Percentiles rank a stretch among this genome's conserved stretches.
Conservation (phyloP, 2,888 invertebrate genomes). For the Nephrotoma flavescens region DNA sequence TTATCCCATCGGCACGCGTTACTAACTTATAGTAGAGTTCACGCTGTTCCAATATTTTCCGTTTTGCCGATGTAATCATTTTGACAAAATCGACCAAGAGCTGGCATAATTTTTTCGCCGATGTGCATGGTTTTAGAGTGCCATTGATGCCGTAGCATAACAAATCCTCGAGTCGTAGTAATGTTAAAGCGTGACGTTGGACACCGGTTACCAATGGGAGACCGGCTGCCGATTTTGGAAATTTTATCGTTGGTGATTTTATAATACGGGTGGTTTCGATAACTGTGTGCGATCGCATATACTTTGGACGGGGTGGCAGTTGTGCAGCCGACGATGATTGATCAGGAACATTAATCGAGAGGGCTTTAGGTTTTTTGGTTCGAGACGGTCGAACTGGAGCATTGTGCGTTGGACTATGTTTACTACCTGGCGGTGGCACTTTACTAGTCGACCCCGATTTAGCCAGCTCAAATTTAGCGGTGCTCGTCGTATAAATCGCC, state of each 20-base stretch:
- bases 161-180: conserved; percentile 60
- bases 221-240: conserved; percentile 36
- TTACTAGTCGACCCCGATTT: conserved; percentile 4
- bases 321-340: conserved; percentile 13
- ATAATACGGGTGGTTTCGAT: conserved; percentile 27
- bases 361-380: conserved; percentile 14
- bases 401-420: neutral
- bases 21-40: conserved; percentile 53
- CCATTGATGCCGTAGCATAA: conserved; percentile 50
- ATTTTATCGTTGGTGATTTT: conserved; percentile 17
- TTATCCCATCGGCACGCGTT: conserved; percentile 36
- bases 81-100: conserved; percentile 64
- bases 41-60: conserved; percentile 66
- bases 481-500: conserved; percentile 20
- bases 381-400: conserved; percentile 20
- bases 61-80: conserved; percentile 64
- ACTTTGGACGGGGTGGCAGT: conserved; percentile 28
- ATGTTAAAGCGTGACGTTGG: conserved; percentile 58
- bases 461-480: neutral
- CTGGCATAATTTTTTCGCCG: conserved; percentile 51
- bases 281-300: conserved; percentile 31
- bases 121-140: conserved; percentile 43
- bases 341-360: conserved; percentile 3
- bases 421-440: neutral
- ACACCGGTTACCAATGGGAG: conserved; percentile 56